Evolutionary conservation across 2,888 invertebrate genomes (phyloP), one percentile per base, ranked within the genome.

Genomic region (Volucella inanis): DNA sequence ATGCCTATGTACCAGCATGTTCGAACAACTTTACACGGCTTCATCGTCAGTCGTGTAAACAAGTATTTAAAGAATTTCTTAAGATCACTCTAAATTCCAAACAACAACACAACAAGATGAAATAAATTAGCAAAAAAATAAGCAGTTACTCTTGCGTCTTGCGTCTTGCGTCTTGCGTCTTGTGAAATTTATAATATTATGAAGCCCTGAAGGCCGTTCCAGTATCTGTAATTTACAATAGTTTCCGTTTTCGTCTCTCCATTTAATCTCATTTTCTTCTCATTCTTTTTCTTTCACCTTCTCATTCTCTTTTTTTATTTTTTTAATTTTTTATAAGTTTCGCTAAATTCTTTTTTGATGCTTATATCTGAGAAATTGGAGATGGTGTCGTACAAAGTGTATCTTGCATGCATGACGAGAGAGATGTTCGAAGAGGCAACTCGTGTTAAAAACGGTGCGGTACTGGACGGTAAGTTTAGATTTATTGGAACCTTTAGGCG

Each of bases 181-280:
- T 72, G 67, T 61, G 74, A 76, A 78, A 83, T 62, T 78, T 78
- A 85, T 77, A 80, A 77, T 59, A 76, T 72, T 72, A 57, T 77
- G 62, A 65, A 61, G 72, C 85, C 76, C 85, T 85, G 85, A 85
- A 80, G 85, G 80, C 80, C 85, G 62, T 47, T 52, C 55, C 57
- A 65, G 41, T 67, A 82, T 65, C 57, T 76, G 71, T 76, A 75
- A 39, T 55, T 61, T 59, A n/a, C n/a, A n/a, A n/a, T n/a, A 9
- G 45, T 8, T 55, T n/a, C 14, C 14, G 18, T 11, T 9, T 47
- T 14, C 49, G 1, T 45, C 15, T 22, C 12, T 50, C 64, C 49
- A 38, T 15, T 64, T 11, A 39, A 38, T 47, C 31, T 47, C 4
- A 14, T 11, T 10, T 10, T 39, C 47, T 55, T 55, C 47, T n/a